Evolutionary conservation across 2,888 invertebrate genomes (phyloP).

Genomic region (Acrobasis repandana): DNA sequence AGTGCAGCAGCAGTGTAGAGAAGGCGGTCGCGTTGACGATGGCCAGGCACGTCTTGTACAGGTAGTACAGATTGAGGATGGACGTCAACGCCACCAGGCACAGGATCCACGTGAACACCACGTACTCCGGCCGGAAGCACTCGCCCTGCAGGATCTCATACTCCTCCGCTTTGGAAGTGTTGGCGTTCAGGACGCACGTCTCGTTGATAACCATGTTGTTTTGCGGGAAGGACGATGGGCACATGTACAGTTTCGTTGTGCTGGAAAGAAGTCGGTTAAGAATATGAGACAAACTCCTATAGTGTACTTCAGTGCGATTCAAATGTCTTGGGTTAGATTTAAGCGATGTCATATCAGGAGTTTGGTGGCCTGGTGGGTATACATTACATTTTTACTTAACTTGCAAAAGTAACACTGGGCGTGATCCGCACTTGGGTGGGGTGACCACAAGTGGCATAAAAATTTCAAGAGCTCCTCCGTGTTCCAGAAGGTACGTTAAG

Average conservation of each 20-base stretch:
- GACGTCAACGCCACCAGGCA: conserved; percentile 96
- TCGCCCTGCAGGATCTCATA: conserved; percentile 39
- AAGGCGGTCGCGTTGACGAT: conserved; percentile 89
- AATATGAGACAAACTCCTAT: background rate
- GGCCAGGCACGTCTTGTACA: conserved; percentile 92
- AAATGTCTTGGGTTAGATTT: too few species aligned
- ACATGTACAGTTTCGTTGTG: conserved; percentile 67
- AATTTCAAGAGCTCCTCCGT: too few species aligned
- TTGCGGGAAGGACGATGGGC: conserved; percentile 48
- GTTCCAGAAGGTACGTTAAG: too few species aligned
- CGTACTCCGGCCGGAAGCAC: conserved; percentile 91
- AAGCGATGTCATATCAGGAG: too few species aligned
- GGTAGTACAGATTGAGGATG: conserved; percentile 93
- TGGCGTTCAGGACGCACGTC: background rate
- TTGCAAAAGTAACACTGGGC: too few species aligned
- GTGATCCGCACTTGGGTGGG: too few species aligned
- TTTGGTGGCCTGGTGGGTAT: too few species aligned
- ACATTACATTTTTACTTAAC: too few species aligned
- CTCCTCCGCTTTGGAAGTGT: background rate
- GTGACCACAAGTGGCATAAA: too few species aligned
- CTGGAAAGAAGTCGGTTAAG: conserved; percentile 45
- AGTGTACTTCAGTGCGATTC: too few species aligned
- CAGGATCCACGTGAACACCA: conserved; percentile 96
- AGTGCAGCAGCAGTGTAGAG: conserved; percentile 85
- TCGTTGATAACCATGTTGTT: background rate